Evolutionary conservation across 2,113 vertebrate genomes (phyloP).

Genomic region (Phycodurus eques): DNA sequence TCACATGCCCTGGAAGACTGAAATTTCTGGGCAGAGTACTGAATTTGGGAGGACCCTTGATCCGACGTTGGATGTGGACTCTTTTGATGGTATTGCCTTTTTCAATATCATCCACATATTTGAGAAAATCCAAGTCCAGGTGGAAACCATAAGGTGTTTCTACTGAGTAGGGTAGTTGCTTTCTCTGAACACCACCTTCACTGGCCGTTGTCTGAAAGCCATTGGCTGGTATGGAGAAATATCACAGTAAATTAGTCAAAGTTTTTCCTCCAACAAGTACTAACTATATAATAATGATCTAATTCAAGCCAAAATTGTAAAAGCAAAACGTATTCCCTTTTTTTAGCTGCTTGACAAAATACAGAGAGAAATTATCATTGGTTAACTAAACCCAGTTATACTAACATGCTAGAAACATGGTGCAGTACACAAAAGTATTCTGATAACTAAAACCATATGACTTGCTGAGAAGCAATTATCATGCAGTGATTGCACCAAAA

Average conservation of each 20-base stretch:
- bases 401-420: conserved; percentile 30
- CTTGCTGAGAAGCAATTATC: conserved; percentile 55
- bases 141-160: conserved; percentile 98
- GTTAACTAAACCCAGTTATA: conserved; percentile 24
- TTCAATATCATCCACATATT: conserved; percentile 98
- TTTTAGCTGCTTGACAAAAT: conserved; percentile 22
- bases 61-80: conserved; percentile 86
- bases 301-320: neutral
- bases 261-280: neutral
- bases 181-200: conserved; percentile 77
- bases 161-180: conserved; percentile 90
- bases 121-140: conserved; percentile 95
- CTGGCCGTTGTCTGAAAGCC: conserved; percentile 71
- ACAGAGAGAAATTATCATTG: conserved; percentile 23
- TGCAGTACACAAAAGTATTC: conserved; percentile 12
- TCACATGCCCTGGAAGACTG: conserved; percentile 84
- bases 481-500: conserved; percentile 56
- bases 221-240: conserved; percentile 74
- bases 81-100: conserved; percentile 95
- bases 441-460: conserved; percentile 58
- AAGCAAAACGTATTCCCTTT: neutral
- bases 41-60: conserved; percentile 90
- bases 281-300: neutral
- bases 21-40: conserved; percentile 95
- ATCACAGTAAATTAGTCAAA: conserved; percentile 2